phyloP scores from a whole-genome alignment of 1,140 invertebrate genomes.

The Drosophila neocordata region DNA sequence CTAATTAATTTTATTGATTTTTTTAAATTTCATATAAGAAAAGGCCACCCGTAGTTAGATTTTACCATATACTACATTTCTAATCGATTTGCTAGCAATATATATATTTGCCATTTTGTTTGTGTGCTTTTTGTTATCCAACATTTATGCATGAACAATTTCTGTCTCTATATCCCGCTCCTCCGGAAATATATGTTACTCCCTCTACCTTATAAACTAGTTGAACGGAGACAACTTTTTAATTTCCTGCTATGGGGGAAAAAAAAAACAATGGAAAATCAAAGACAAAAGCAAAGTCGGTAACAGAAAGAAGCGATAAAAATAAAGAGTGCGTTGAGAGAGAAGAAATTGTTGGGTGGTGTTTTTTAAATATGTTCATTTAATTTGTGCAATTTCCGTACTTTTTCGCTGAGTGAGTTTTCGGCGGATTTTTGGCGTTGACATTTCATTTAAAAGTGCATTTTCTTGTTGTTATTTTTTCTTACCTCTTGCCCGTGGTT shows the following conservation, averaged over 20 bases:
- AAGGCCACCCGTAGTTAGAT: not conserved
- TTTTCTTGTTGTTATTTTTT: constrained; percentile 5
- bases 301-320: not conserved
- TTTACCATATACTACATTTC: not conserved
- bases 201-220: not conserved
- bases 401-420: constrained; percentile 9
- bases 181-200: not conserved
- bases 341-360: not conserved
- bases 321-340: not conserved
- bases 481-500: constrained; percentile 93
- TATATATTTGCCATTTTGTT: constrained; percentile 1
- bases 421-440: constrained; percentile 18
- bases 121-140: not conserved
- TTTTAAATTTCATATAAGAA: too few species aligned
- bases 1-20: too few species aligned
- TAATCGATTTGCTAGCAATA: not conserved
- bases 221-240: constrained; percentile 22
- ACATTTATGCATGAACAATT: constrained; percentile 6
- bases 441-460: constrained; percentile 58
- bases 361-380: constrained; percentile 51
- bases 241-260: constrained; percentile 30
- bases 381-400: constrained; percentile 55
- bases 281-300: constrained; percentile 1
- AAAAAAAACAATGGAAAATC: constrained; percentile 7
- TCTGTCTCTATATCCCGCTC: not conserved